Base-by-base conservation (phyloP, 2,797 vertebrate genomes). In the Cheirogaleus major region DNA sequence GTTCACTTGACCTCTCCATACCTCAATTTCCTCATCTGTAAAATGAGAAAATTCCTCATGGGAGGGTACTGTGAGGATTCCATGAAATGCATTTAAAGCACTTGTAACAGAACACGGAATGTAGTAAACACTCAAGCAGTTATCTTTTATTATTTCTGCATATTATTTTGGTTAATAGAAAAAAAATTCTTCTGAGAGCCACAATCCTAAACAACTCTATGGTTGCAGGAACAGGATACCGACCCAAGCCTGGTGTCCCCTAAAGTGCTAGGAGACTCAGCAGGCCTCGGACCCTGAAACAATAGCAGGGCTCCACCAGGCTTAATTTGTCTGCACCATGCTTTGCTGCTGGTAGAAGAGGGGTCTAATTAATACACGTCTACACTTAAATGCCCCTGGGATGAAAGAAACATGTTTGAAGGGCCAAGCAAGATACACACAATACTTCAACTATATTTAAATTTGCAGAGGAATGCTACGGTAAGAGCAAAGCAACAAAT, bases 11-110 rank as follows among this genome's bases (percentile, higher is more conserved):
- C 41, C 80, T 78, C 92, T 63, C 48, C 7, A 25, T 10, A 22
- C 67, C 76, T 48, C 65, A 4, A 70, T 85, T 55, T 69, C n/a
- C 85, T 55, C 32, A 72, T 20, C 75, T 94, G 73, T 52, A 55
- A 72, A 80, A 75, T 0, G 7, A 63, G 8, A 85, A 84, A 65
- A 22, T 10, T 45, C 65, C 48, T 25, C 4, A 1, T 0, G 20
- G 43, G n/a, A 52, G 23, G 63, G 25, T 3, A 48, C 2, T 4
- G 14, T 23, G 52, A 81, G 61, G 43, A 38, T 4, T 18, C 7
- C n/a, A 20, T 5, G 25, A 61, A 69, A 48, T 1, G 0, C 12
- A 10, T 3, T 1, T 5, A 32, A 94, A 75, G 35, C 15, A 4
- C 22, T 27, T 0, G 17, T 0, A 10, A 5, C 2, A 45, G 63